Evolutionary conservation across 2,888 invertebrate genomes (phyloP), one percentile per base, ranked within the genome.

Genomic region (Leptothorax acervorum): DNA sequence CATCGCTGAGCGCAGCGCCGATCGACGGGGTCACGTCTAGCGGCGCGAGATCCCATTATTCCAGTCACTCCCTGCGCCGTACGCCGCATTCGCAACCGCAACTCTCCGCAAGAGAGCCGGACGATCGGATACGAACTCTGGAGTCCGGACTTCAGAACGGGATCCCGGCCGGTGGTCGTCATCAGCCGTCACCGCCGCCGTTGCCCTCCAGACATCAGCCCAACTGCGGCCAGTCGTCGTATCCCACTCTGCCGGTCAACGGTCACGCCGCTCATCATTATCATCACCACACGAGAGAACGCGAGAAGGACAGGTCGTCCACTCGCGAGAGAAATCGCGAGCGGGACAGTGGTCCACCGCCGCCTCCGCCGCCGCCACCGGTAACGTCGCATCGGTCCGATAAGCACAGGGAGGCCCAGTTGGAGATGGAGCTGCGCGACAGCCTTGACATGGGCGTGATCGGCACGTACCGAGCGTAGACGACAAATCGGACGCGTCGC

Each of bases 211-310:
- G 93, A 53, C 92, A 91, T 39, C 89, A 89, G 35, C 62, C 89
- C 57, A 78, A 85, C 53, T 89, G 88, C 74, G 76, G 84, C 51
- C 91, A 91, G 12, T 88, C 87, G 81, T 93, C 92, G 23, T 94
- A 94, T 65, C 94, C 94, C 9, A 95, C 94, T 1, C 87, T 94
- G 85, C 94, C 94, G 39, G 91, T 94, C 51, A 94, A 94, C 87
- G 93, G 93, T 53, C 93, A 94, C 87, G 92, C 88, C 31, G 84
- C 91, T 35, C 92, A 93, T 71, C 93, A 94, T 82, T 93, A 93
- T 84, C 93, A 94, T 82, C 93, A 93, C 63, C 92, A 93, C 75
- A 86, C 86, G 11, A 88, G 92, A 73, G 93, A 92, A 18, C 86
- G 93, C 78, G 94, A 93, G n/a, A 91, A 88, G 65, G 90, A 89